These are phyloP conservation scores for Zosterops hypoxanthus DNA, from an alignment of 2,113 vertebrate species.

Conservation along the genomic window DNA sequence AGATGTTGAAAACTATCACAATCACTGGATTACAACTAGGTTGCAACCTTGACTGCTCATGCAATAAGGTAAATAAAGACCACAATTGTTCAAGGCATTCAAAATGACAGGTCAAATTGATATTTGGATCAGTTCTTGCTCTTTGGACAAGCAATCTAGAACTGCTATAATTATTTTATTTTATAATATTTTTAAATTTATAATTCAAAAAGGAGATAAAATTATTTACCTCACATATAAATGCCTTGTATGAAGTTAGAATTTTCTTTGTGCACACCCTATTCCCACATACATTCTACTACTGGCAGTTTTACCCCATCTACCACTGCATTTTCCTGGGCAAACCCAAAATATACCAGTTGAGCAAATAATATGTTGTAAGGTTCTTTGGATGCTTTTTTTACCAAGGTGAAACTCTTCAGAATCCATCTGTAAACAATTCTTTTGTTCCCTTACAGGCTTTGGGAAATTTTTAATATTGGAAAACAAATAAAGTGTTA, in stretches of 20 bases:
- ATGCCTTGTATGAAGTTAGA: not conserved
- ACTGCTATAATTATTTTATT: too few species aligned
- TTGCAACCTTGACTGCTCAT: not conserved
- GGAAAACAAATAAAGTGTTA: not conserved
- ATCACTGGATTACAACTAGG: not conserved
- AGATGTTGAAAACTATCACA: not conserved
- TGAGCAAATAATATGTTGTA: not conserved
- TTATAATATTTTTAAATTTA: too few species aligned
- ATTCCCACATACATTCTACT: not conserved
- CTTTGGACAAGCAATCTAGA: not conserved
- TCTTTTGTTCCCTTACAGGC: not conserved
- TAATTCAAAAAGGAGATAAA: not conserved
- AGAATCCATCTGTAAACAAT: not conserved
- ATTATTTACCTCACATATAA: not conserved
- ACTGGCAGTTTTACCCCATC: not conserved
- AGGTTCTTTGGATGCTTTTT: not conserved
- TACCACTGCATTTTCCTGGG: not conserved
- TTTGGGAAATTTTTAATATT: not conserved
- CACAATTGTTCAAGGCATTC: not conserved
- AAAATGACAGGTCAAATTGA: not conserved
- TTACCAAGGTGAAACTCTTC: not conserved
- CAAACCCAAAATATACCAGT: not conserved
- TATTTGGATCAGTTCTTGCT: not conserved
- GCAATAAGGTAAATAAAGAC: not conserved
- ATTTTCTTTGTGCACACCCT: not conserved